Evolutionary conservation across 2,113 vertebrate genomes (phyloP), one percentile per base, ranked within the genome.

Genomic region (Corythoichthys intestinalis): DNA sequence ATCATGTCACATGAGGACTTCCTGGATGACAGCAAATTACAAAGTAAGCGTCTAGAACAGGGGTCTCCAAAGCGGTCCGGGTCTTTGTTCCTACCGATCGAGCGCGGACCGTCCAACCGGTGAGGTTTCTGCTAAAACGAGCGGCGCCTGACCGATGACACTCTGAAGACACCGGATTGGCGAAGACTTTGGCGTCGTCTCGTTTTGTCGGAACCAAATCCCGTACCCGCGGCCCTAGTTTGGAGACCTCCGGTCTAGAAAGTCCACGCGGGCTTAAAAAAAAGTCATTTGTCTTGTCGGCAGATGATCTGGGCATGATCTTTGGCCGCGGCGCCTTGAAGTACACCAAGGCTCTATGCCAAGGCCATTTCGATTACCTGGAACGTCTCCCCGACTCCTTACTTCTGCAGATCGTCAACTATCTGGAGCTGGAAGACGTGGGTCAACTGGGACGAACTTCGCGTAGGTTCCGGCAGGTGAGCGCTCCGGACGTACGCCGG

Each of bases 401-500:
- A 74, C 91, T 96, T 4, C 84, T 94, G 66, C 80, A 64, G 47
- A 93, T 95, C 50, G 84, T 96, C 81, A 91, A 84, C 79, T 89
- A 91, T 71, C 91, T 96, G 77, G 90, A 94, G 60, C 89, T 94
- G 46, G 93, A 96, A 81, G 93, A 95, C 61, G 82, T 93, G 74
- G 81, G 85, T 73, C 91, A 85, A 28, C 91, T 96, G 56, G 90
- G 88, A 77, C 86, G 85, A 75, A 93, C 93, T 6, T 95, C 94
- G 65, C 70, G 0, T 50, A 91, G 71, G 80, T 93, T 93, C 79
- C 80, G 84, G 78, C 87, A 88, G 91, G 92, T 94, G 88, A 91
- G 84, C 54, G 59, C 10, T 17, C 49, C 4, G 61, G 37, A 70
- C 6, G 39, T 20, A 59, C 0, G 37, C 11, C 61, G 41, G 37